Percentiles rank a stretch among this genome's conserved stretches.
Conservation (phyloP, 2,888 invertebrate species). For the Cryptophagus acutangulus region DNA sequence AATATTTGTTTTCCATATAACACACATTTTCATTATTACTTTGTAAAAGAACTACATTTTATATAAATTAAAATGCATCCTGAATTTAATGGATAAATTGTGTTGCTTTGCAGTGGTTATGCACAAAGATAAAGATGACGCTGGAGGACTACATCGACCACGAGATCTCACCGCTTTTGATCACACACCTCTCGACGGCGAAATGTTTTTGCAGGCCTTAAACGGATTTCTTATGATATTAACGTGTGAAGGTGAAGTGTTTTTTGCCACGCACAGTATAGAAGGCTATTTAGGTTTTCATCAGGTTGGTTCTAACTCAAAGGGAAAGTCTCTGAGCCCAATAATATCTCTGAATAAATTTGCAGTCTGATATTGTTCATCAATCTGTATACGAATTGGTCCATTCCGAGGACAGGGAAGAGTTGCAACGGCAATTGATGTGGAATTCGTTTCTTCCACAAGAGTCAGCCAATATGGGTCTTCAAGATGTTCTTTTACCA, state of each 20-base stretch:
- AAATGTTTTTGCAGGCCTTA: constrained; percentile 95
- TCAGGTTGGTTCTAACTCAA: constrained; percentile 78
- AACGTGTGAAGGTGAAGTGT: constrained; percentile 98
- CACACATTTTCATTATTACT: too few relatives aligned
- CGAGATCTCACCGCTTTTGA: constrained; percentile 81
- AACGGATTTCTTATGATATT: constrained; percentile 99
- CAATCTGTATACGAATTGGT: constrained; percentile 99
- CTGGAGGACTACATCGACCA: constrained; percentile 62
- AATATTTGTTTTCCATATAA: neutral
- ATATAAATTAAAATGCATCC: too few relatives aligned
- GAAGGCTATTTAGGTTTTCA: constrained; percentile 99
- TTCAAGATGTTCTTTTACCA: constrained; percentile 84
- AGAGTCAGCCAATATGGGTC: constrained; percentile 68
- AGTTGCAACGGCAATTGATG: constrained; percentile 88
- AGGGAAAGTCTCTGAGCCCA: constrained; percentile 1
- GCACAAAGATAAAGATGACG: constrained; percentile 89
- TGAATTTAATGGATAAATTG: too few relatives aligned
- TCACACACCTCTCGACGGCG: constrained; percentile 86
- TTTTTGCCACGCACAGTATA: constrained; percentile 99
- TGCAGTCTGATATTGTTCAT: constrained; percentile 98
- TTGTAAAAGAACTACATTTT: too few relatives aligned
- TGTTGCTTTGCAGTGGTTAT: constrained; percentile 70
- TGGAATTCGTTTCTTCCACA: constrained; percentile 91
- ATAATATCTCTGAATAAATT: constrained; percentile 30
- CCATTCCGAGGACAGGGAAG: constrained; percentile 97